A percentile compares a stretch with the other conserved stretches of the same genome.
These are phyloP conservation scores for Seriola aureovittata DNA, from an alignment of 2,113 vertebrate genomes.

Conservation along the genomic window DNA sequence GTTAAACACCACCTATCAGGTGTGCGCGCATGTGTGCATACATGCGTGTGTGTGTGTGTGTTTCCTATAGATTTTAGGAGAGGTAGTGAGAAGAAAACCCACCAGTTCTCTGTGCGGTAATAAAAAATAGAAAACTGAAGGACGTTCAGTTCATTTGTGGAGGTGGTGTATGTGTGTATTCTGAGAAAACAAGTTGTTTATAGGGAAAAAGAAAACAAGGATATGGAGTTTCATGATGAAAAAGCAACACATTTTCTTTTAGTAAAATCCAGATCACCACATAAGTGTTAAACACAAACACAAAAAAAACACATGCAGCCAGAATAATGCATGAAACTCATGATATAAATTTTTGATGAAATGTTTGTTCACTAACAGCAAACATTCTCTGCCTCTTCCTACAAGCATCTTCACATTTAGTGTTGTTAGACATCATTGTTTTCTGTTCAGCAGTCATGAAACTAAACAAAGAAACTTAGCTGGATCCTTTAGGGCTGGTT, in stretches of 20 bases:
- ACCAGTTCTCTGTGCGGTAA: too few relatives aligned
- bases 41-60: too few relatives aligned
- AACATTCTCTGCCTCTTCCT: background rate
- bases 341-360: conserved; percentile 23
- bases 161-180: too few relatives aligned
- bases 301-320: background rate
- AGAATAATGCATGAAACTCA: conserved; percentile 4
- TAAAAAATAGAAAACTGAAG: too few relatives aligned
- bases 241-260: background rate
- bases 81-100: too few relatives aligned
- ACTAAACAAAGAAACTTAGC: background rate
- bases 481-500: conserved; percentile 7
- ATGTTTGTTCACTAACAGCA: conserved; percentile 2
- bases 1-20: too few relatives aligned
- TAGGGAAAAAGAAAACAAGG: too few relatives aligned
- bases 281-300: background rate
- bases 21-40: too few relatives aligned
- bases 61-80: too few relatives aligned
- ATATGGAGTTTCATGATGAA: too few relatives aligned
- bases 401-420: background rate
- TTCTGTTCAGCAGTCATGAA: background rate
- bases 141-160: too few relatives aligned
- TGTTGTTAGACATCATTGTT: background rate
- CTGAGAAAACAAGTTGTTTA: too few relatives aligned
- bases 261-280: background rate